phyloP scores from a whole-genome alignment of 2,888 invertebrate species.

The Apodemia zela region DNA sequence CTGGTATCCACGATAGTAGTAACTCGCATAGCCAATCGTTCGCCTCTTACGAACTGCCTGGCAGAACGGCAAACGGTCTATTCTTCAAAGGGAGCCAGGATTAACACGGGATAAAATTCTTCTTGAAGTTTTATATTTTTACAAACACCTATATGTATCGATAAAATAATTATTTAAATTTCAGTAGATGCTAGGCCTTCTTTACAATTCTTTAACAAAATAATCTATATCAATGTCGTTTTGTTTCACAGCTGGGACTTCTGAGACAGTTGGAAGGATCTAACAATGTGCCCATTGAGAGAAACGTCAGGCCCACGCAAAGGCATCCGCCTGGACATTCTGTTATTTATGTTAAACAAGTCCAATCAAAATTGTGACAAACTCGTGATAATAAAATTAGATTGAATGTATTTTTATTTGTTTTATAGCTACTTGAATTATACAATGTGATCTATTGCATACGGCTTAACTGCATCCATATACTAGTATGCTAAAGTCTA shows the following conservation, averaged over 20 bases:
- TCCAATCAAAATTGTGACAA: slow-evolving; percentile 55
- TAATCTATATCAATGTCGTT: slow-evolving; percentile 17
- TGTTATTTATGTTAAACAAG: slow-evolving; percentile 70
- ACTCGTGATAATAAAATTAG: slow-evolving; percentile 27
- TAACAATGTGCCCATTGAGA: slow-evolving; percentile 62
- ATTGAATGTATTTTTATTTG: background rate
- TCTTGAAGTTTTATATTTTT: too few relatives aligned
- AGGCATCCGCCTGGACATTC: slow-evolving; percentile 72
- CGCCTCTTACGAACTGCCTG: too few relatives aligned
- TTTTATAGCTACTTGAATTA: background rate
- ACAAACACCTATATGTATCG: too few relatives aligned
- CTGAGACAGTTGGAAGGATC: slow-evolving; percentile 62
- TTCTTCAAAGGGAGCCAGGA: too few relatives aligned
- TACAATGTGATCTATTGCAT: too few relatives aligned
- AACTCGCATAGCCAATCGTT: too few relatives aligned
- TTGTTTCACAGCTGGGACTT: slow-evolving; percentile 55
- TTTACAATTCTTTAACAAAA: background rate
- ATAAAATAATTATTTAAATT: background rate
- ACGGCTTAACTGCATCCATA: too few relatives aligned
- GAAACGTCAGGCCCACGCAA: slow-evolving; percentile 72
- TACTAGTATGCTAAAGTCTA: too few relatives aligned
- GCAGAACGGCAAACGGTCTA: too few relatives aligned
- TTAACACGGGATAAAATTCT: too few relatives aligned
- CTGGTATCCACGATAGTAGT: too few relatives aligned
- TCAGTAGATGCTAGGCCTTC: background rate